Conservation (phyloP, 1,140 invertebrate genomes). For the Acromyrmex heyeri region DNA sequence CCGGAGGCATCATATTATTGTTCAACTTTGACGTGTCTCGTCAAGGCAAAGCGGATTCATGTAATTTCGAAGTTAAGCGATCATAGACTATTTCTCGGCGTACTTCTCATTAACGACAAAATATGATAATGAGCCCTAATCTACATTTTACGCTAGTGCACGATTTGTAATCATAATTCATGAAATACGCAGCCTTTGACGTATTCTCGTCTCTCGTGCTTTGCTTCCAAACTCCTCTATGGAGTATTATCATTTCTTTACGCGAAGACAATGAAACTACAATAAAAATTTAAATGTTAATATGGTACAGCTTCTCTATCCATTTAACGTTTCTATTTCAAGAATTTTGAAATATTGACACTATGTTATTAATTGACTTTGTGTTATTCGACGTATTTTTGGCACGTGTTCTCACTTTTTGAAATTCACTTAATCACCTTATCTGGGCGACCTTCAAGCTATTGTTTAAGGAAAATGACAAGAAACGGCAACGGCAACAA, state of each 20-base stretch:
- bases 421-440: not conserved
- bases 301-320: not conserved
- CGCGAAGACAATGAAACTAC: not conserved
- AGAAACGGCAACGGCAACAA: constrained; percentile 27
- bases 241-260: not conserved
- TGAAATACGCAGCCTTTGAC: constrained; percentile 47
- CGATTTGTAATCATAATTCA: constrained; percentile 76
- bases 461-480: constrained; percentile 6
- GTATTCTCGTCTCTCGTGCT: constrained; percentile 44
- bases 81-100: not conserved
- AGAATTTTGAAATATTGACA: not conserved
- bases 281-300: not conserved
- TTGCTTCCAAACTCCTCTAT: not conserved
- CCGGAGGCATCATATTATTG: not conserved
- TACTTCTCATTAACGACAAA: constrained; percentile 43
- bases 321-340: not conserved
- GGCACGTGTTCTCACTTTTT: not conserved
- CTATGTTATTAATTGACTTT: not conserved
- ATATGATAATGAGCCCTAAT: constrained; percentile 75
- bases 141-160: constrained; percentile 73
- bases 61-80: constrained; percentile 57
- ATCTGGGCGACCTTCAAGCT: not conserved
- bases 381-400: not conserved
- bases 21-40: constrained; percentile 41
- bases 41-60: constrained; percentile 7